Evolutionary conservation across 2,888 invertebrate species (phyloP).

Genomic region (Tridacna gigas): DNA sequence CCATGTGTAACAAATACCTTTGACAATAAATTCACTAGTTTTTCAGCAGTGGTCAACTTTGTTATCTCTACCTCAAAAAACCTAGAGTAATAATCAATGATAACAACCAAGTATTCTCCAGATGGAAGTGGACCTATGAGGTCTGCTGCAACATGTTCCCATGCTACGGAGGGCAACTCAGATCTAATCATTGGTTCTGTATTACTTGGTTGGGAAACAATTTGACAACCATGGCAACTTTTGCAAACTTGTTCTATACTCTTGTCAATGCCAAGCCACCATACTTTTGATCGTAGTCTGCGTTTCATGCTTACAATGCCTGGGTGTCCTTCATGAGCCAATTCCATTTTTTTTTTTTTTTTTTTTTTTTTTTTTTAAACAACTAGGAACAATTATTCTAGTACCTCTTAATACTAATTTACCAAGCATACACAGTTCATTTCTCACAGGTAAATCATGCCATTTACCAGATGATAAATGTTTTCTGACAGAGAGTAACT

Average conservation of each 20-base stretch:
- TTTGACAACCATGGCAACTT: constrained; percentile 46
- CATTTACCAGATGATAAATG: constrained; percentile 17
- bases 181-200: constrained; percentile 12
- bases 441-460: constrained; percentile 16
- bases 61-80: constrained; percentile 24
- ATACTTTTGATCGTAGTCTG: constrained; percentile 42
- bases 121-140: constrained; percentile 37
- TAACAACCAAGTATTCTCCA: constrained; percentile 16
- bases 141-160: constrained; percentile 49
- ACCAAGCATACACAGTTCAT: too few species aligned
- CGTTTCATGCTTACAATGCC: too few species aligned
- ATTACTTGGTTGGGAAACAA: constrained; percentile 21
- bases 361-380: too few species aligned
- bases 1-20: constrained; percentile 31
- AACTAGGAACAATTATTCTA: constrained; percentile 42
- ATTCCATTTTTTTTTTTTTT: constrained; percentile 24
- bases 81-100: constrained; percentile 32
- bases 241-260: constrained; percentile 29
- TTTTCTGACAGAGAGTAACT: constrained; percentile 15
- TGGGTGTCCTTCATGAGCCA: too few species aligned
- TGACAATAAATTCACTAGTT: not conserved
- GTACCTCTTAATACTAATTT: constrained; percentile 29
- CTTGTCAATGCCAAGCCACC: constrained; percentile 58
- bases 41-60: constrained; percentile 12
- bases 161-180: constrained; percentile 45